Base-by-base conservation (phyloP, 2,888 invertebrate genomes). In the Axea sp. region DNA sequence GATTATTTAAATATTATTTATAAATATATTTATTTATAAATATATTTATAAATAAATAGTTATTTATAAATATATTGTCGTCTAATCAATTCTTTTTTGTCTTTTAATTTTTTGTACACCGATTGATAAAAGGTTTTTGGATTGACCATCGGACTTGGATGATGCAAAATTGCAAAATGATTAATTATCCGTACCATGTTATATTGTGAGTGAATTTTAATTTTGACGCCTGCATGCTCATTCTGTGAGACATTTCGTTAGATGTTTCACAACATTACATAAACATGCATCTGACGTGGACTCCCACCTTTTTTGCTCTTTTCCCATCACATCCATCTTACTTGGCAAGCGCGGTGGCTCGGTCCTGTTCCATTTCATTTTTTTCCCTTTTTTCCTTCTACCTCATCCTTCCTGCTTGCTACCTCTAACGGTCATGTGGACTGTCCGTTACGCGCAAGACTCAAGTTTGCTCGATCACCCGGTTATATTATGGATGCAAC, bases 381-480 rank as follows among this genome's bases (percentile, higher is more conserved):
- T 74, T 68, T 74, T 69, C 57, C 31, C 26, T 19, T 15, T 57
- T 65, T 78, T 49, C 55, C 19, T 35, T 35, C 7, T 22, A 39
- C 68, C 67, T 72, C 64, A 69, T 64, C 68, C 68, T 73, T 75
- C 75, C 75, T 68, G 62, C 75, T 74, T 68, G 62, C 57, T 37
- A 14, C 55, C 55, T 49, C 60, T 71, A 75, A 75, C 71, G 71
- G 75, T 75, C 71, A 67, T 57, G 59, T 62, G 69, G 65, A 53
- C 55, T 69, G 43, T 43, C 75, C 73, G 69, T 69, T 72, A 73
- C 75, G 72, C 72, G 62, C 65, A 43, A 45, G 68, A 53, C 62
- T 68, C 47, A 33, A 69, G 76, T 76, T 78, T 75, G 76, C 78
- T 68, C 77, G 76, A 68, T 78, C 59, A 60, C 55, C 57, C 51